A percentile compares a stretch with the other conserved stretches of the same genome.
Evolutionary conservation across 2,888 invertebrate species (phyloP).

Genomic region (Epinotia bilunana): DNA sequence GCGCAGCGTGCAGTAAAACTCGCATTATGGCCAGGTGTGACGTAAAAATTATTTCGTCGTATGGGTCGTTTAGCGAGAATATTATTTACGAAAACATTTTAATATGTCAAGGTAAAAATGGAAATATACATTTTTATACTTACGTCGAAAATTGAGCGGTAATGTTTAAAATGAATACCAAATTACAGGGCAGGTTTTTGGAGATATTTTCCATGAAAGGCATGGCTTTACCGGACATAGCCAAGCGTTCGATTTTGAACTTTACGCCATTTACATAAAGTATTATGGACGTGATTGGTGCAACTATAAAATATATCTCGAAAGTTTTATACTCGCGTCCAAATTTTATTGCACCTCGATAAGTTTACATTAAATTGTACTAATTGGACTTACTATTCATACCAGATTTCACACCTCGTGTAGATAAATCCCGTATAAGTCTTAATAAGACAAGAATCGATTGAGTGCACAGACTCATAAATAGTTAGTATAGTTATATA

Average conservation of each 20-base stretch:
- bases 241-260: background rate
- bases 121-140: too few species aligned
- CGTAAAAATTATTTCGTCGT: background rate
- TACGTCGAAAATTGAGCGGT: background rate
- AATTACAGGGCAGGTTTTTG: background rate
- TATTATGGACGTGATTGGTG: background rate
- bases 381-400: slow-evolving; percentile 40
- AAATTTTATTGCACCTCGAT: slow-evolving; percentile 19
- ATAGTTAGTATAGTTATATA: slow-evolving; percentile 9
- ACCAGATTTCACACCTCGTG: slow-evolving; percentile 37
- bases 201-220: background rate
- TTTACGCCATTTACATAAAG: background rate
- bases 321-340: slow-evolving; percentile 5
- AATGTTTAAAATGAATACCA: background rate
- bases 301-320: background rate
- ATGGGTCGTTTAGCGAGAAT: background rate
- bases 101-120: background rate
- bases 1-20: too few species aligned
- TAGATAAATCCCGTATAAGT: slow-evolving; percentile 28
- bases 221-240: background rate
- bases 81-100: background rate
- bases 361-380: slow-evolving; percentile 27
- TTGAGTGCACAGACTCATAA: slow-evolving; percentile 36
- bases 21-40: too few species aligned
- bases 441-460: slow-evolving; percentile 43